Conservation (phyloP, 1,140 invertebrate species). For the Steinernema feltiae region DNA sequence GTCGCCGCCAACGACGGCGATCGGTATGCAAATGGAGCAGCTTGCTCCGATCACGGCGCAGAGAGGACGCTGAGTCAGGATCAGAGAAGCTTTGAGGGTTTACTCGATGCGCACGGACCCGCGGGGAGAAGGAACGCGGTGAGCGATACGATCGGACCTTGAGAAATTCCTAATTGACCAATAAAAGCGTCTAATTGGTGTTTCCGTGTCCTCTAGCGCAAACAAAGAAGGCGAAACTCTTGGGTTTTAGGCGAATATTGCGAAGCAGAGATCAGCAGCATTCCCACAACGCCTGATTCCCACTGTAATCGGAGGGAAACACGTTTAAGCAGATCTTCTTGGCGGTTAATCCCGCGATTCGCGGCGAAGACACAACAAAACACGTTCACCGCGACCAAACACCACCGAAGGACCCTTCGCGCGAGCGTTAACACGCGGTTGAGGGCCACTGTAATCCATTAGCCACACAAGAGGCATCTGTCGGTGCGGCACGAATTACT, state of each 20-base stretch:
- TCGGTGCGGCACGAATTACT: no score
- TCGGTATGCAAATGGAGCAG: background rate
- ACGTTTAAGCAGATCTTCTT: background rate
- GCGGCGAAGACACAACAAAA: background rate
- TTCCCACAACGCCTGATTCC: no score
- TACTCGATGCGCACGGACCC: no score
- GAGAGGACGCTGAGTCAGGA: background rate
- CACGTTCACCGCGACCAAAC: background rate
- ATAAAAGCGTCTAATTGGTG: background rate
- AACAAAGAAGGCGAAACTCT: no score
- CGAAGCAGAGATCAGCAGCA: background rate
- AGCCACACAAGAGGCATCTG: constrained; percentile 1
- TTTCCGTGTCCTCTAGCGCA: background rate
- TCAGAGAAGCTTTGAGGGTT: background rate
- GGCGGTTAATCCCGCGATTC: background rate
- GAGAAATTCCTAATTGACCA: background rate
- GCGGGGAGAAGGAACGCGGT: no score
- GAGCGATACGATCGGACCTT: background rate
- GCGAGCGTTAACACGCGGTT: background rate
- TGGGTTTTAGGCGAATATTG: no score
- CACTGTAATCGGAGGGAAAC: background rate
- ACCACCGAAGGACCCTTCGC: background rate
- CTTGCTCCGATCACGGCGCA: background rate
- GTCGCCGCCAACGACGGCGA: no score
- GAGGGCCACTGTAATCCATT: background rate